Evolutionary conservation across 2,797 vertebrate genomes (phyloP), one percentile per base, ranked within the genome.

Genomic region (Tragopan temminckii): DNA sequence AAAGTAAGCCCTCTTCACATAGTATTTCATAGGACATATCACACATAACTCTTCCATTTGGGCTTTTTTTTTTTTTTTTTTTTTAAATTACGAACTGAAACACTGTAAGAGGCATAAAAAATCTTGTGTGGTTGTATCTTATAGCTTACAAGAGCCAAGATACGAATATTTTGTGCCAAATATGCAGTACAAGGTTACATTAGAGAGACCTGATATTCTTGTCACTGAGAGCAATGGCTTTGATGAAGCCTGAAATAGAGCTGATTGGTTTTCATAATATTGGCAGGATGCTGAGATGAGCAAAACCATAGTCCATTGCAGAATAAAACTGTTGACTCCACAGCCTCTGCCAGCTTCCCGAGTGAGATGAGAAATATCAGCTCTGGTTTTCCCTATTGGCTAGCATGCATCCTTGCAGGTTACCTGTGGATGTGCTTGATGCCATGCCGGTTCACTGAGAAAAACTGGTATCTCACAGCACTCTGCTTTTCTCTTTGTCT

Each of bases 321-420:
- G 14, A 8, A 25, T 59, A 35, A 27, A 9, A 55, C 3, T 1
- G 2, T 19, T 74, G 35, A 35, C 13, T 70, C 52, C 72, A 18
- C 42, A 35, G 46, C 11, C 12, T 64, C 80, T 64, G 58, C 4
- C 15, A 80, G 6, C 16, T 87, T 72, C 42, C 17, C 21, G 55
- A 35, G 24, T 1, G 3, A 88, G 43, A 74, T 17, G 48, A 71
- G 21, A 5, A 9, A 11, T 70, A 23, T 13, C 5, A 1, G 3
- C 23, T 76, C 38, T 19, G 21, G 2, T n/a, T 82, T 36, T 27
- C 24, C 27, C 33, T 57, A 3, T 13, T 4, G 11, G 24, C 9
- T 62, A 42, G 21, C 8, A 2, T 14, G 15, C 0, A 4, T 1
- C 13, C 18, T 25, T 52, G 12, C 4, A 9, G 5, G 1, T 29